Evolutionary conservation across 2,888 invertebrate species (phyloP).

Genomic region (Saturnia pavonia): DNA sequence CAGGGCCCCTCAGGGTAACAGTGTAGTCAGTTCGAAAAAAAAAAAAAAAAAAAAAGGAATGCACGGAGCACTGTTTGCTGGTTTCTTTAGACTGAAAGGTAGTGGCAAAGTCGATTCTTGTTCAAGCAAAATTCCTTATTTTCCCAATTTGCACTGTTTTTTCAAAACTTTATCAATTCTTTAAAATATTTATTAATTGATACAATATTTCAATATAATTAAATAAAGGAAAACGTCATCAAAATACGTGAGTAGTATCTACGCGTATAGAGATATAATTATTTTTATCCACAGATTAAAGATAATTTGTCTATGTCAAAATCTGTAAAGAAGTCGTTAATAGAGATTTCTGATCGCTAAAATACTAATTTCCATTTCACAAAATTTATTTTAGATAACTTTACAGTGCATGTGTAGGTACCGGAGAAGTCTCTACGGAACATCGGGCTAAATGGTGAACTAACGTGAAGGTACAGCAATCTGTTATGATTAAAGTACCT

Average conservation of each 20-base stretch:
- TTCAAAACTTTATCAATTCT: not conserved
- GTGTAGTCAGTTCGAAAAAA: too few species aligned
- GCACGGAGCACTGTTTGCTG: constrained; percentile 26
- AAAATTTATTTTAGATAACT: too few species aligned
- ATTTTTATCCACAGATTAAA: not conserved
- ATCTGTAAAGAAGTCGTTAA: not conserved
- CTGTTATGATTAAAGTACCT: too few species aligned
- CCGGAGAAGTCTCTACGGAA: too few species aligned
- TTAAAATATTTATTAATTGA: not conserved
- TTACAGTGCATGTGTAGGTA: too few species aligned
- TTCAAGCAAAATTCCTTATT: not conserved
- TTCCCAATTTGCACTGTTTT: not conserved
- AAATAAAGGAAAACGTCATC: not conserved
- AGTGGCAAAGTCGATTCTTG: constrained; percentile 27
- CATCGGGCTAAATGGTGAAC: too few species aligned
- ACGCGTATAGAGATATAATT: not conserved
- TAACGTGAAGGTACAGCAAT: too few species aligned
- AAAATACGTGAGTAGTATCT: not conserved
- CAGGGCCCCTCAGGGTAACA: too few species aligned
- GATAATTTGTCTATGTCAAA: not conserved
- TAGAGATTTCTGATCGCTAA: not conserved
- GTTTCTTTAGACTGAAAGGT: constrained; percentile 45
- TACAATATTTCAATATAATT: too few species aligned
- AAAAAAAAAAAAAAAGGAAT: too few species aligned
- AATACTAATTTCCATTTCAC: too few species aligned